These are phyloP conservation scores for Acropternis orthonyx DNA, from an alignment of 2,797 vertebrate genomes.

Conservation along the genomic window DNA sequence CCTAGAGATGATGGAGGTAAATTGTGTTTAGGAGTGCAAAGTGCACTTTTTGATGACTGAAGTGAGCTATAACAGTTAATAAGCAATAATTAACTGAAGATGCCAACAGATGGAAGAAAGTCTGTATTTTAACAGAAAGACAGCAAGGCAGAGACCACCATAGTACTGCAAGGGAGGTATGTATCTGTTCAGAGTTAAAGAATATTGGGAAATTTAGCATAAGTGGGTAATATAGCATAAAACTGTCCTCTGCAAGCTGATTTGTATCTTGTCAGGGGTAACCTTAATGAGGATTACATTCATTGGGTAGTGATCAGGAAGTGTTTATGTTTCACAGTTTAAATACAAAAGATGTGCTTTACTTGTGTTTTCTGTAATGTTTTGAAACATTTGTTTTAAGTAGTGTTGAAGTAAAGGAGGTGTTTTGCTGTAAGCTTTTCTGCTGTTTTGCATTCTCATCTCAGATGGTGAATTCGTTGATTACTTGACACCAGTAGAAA, in stretches of 20 bases:
- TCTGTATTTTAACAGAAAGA: not conserved
- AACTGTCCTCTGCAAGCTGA: not conserved
- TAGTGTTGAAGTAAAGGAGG: not conserved
- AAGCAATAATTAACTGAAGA: constrained; percentile 15
- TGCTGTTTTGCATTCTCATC: not conserved
- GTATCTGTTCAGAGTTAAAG: not conserved
- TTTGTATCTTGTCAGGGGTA: not conserved
- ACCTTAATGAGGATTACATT: not conserved
- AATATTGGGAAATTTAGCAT: not conserved
- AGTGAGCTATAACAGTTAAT: not conserved
- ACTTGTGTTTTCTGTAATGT: not conserved
- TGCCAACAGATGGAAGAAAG: constrained; percentile 19
- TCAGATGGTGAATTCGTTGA: not conserved
- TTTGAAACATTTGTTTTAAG: constrained; percentile 16
- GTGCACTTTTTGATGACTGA: not conserved
- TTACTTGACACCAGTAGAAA: not conserved
- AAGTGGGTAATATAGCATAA: not conserved
- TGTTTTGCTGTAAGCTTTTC: not conserved
- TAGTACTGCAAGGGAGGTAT: not conserved
- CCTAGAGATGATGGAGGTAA: not conserved
- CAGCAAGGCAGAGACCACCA: not conserved
- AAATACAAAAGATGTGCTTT: not conserved
- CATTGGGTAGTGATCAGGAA: not conserved
- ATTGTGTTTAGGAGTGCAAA: constrained; percentile 14
- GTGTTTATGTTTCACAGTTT: not conserved